These are phyloP conservation scores for Agriopis leucophaearia DNA, from an alignment of 2,888 invertebrate species.

Conservation along the genomic window DNA sequence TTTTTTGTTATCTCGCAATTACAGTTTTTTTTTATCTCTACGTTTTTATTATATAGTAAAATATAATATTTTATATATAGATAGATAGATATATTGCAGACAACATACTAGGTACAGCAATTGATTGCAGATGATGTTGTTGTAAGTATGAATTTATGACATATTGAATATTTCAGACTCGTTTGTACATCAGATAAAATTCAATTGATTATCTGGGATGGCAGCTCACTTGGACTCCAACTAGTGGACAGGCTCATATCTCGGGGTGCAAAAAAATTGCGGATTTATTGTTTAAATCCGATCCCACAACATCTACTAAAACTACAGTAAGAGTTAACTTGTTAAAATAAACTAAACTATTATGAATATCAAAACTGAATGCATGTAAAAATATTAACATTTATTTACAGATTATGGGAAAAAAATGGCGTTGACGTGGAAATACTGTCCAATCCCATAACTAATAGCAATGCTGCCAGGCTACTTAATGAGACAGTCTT, in stretches of 20 bases:
- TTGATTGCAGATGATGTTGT: too few relatives aligned
- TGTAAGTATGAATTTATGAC: background rate
- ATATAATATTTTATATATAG: too few relatives aligned
- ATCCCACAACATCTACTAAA: slow-evolving; percentile 10
- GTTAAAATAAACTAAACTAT: background rate
- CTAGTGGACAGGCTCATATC: slow-evolving; percentile 54
- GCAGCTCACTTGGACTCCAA: slow-evolving; percentile 50
- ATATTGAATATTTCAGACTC: slow-evolving; percentile 41
- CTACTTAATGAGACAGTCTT: background rate
- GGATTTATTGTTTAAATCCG: slow-evolving; percentile 36
- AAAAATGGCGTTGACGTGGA: slow-evolving; percentile 19
- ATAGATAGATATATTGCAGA: too few relatives aligned
- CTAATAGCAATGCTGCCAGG: background rate
- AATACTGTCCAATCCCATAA: background rate
- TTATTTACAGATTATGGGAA: slow-evolving; percentile 23
- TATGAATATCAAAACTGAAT: background rate
- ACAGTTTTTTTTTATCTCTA: too few relatives aligned
- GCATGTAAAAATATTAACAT: background rate
- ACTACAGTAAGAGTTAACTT: slow-evolving; percentile 8
- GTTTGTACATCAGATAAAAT: slow-evolving; percentile 40
- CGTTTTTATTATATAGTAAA: too few relatives aligned
- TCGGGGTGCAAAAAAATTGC: slow-evolving; percentile 57
- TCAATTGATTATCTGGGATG: slow-evolving; percentile 57
- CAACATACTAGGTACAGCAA: too few relatives aligned
- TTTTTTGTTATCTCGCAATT: too few relatives aligned